Conservation (phyloP, 92 coral and sea anemone species). For the Palythoa grandis region DNA sequence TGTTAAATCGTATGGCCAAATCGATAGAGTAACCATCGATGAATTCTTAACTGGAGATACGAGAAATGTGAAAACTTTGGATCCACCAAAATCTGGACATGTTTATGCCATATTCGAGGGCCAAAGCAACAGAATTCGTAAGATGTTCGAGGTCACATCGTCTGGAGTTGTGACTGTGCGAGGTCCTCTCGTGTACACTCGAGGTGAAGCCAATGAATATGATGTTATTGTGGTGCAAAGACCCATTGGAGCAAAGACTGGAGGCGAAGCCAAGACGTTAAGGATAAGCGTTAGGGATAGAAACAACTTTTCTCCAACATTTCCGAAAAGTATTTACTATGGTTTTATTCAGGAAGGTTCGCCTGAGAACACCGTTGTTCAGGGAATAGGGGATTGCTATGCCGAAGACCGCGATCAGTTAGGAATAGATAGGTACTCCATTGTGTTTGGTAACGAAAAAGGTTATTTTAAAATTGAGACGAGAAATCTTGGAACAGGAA, state of each 20-base stretch:
- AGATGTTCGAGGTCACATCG: conserved; percentile 54
- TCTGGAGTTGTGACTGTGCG: conserved; percentile 54
- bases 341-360: conserved; percentile 61
- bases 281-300: conserved; percentile 48
- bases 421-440: conserved; percentile 50
- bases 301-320: conserved; percentile 64
- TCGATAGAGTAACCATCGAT: neutral
- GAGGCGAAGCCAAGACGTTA: conserved; percentile 60
- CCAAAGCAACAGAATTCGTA: conserved; percentile 34
- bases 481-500: conserved; percentile 35
- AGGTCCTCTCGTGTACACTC: conserved; percentile 36
- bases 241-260: conserved; percentile 51
- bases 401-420: conserved; percentile 64
- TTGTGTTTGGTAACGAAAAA: conserved; percentile 67
- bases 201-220: conserved; percentile 58
- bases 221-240: conserved; percentile 58
- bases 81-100: conserved; percentile 37
- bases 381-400: conserved; percentile 60
- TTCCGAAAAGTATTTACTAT: conserved; percentile 51
- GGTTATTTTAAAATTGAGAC: conserved; percentile 56
- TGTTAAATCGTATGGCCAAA: conserved; percentile 4
- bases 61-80: conserved; percentile 15
- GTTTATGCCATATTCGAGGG: conserved; percentile 52
- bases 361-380: conserved; percentile 45
- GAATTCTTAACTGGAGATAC: conserved; percentile 31